A percentile compares a stretch with the other conserved stretches of the same genome.
These are phyloP conservation scores for Heliconius hewitsoni DNA, from an alignment of 1,140 invertebrate species.

Conservation along the genomic window DNA sequence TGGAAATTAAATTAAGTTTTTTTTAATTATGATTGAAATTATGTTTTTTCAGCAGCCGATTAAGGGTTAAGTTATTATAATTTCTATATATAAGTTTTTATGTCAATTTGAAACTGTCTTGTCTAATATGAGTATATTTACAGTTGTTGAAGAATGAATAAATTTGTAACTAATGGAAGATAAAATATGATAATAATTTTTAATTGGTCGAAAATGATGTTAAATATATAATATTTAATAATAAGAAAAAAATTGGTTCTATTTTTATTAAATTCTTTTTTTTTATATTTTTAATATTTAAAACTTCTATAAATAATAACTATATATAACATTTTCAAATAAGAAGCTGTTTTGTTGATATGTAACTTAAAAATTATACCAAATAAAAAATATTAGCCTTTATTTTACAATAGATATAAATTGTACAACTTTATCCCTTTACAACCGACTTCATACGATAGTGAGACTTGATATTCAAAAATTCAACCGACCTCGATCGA, in stretches of 20 bases:
- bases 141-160: background rate
- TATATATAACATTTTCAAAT: background rate
- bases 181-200: background rate
- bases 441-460: no score
- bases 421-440: background rate
- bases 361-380: background rate
- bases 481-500: no score
- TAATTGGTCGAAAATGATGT: constrained; percentile 1
- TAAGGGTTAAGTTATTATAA: background rate
- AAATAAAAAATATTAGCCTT: background rate
- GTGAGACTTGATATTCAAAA: no score
- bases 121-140: background rate
- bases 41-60: background rate
- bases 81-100: background rate
- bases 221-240: background rate
- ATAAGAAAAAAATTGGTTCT: background rate
- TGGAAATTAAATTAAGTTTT: no score
- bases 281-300: background rate
- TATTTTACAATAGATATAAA: background rate
- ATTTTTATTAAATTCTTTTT: background rate
- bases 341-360: background rate
- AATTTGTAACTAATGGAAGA: background rate
- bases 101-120: constrained; percentile 2
- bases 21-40: no score
- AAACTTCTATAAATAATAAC: background rate